These are phyloP conservation scores for Hypercompe scribonia DNA, from an alignment of 2,888 invertebrate species.

Conservation along the genomic window DNA sequence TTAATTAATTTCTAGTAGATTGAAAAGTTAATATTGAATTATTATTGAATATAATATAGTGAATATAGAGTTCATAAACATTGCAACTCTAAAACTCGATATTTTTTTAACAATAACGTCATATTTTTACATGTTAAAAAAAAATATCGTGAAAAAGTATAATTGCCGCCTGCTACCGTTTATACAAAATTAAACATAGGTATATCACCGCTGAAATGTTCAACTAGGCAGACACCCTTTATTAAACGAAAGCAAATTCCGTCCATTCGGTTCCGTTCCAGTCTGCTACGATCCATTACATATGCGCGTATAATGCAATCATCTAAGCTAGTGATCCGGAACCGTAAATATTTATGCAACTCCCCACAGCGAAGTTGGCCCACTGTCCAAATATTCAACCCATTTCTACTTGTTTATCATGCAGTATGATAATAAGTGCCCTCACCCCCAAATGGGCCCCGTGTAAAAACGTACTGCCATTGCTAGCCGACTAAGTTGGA, in stretches of 20 bases:
- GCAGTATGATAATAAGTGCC: background rate
- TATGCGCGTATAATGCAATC: slow-evolving; percentile 75
- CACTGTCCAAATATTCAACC: slow-evolving; percentile 24
- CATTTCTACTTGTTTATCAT: slow-evolving; percentile 14
- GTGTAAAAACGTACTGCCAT: no score
- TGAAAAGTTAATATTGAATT: no score
- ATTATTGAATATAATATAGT: no score
- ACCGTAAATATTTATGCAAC: slow-evolving; percentile 74
- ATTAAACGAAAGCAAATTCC: slow-evolving; percentile 54
- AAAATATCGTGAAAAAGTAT: slow-evolving; percentile 43
- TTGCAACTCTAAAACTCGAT: no score
- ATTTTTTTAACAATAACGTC: background rate
- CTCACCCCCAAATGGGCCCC: background rate
- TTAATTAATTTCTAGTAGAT: no score
- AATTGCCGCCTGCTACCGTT: slow-evolving; percentile 32
- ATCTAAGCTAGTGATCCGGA: slow-evolving; percentile 73
- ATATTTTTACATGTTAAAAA: slow-evolving; percentile 27
- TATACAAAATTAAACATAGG: slow-evolving; percentile 47
- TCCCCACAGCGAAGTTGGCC: slow-evolving; percentile 14
- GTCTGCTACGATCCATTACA: slow-evolving; percentile 56
- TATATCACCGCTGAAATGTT: slow-evolving; percentile 41
- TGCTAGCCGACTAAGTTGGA: no score
- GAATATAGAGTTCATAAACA: no score
- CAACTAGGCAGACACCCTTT: slow-evolving; percentile 35
- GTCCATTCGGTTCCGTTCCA: slow-evolving; percentile 58